A percentile compares a stretch with the other conserved stretches of the same genome.
Evolutionary conservation across 2,797 vertebrate species (phyloP).

Genomic region (Monodelphis domestica): DNA sequence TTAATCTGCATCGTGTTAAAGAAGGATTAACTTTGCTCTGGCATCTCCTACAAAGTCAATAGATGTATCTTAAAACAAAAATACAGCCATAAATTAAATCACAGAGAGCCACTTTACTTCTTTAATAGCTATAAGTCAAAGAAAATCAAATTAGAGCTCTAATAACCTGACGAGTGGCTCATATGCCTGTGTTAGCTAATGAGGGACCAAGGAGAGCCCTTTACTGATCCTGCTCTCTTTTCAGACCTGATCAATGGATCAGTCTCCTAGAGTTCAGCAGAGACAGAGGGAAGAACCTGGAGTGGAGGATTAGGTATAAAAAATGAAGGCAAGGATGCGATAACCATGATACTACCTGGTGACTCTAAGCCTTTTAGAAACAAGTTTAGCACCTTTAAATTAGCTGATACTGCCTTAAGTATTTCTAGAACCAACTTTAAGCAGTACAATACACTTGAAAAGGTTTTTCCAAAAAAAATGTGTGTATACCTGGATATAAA

Average conservation of each 20-base stretch:
- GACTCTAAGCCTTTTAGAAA: constrained; percentile 54
- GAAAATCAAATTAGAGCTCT: not conserved
- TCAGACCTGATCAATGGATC: not conserved
- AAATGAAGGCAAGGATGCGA: not conserved
- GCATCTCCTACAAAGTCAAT: not conserved
- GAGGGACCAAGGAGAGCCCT: not conserved
- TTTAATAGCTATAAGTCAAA: not conserved
- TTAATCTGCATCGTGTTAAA: constrained; percentile 3
- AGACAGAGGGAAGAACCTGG: not conserved
- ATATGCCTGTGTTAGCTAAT: not conserved
- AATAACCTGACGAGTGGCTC: not conserved
- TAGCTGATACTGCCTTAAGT: constrained; percentile 43
- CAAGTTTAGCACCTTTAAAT: constrained; percentile 32
- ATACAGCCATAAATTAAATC: constrained; percentile 1
- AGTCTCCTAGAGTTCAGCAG: not conserved
- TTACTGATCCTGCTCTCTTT: not conserved
- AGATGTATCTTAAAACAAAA: constrained; percentile 7
- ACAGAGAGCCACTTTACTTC: constrained; percentile 1
- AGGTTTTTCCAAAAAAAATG: constrained; percentile 18
- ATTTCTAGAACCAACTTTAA: constrained; percentile 21
- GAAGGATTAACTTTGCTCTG: constrained; percentile 31
- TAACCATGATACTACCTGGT: constrained; percentile 52
- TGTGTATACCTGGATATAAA: constrained; percentile 27
- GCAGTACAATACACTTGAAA: constrained; percentile 37
- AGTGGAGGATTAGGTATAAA: not conserved